Conservation (phyloP, 2,888 invertebrate genomes). For the Norana najaformis region DNA sequence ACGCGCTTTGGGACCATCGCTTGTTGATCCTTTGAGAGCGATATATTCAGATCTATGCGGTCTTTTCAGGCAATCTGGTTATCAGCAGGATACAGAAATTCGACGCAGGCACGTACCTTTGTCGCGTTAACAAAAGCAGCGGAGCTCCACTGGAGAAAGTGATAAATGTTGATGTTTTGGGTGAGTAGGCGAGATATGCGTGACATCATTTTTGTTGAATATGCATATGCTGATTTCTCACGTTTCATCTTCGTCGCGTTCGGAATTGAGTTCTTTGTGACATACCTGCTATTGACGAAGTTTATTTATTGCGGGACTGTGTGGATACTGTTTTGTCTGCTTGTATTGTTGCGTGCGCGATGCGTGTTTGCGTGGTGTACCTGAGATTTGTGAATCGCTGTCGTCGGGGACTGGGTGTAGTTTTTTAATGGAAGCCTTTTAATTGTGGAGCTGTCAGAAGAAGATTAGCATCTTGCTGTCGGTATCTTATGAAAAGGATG, state of each 20-base stretch:
- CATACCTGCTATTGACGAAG: neutral
- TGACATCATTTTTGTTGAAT: neutral
- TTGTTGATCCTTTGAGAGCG: neutral
- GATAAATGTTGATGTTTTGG: neutral
- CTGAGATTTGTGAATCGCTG: no score
- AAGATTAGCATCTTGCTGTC: no score
- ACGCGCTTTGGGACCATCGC: neutral
- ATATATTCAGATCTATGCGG: constrained; percentile 4
- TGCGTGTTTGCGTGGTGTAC: no score
- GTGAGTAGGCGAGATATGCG: neutral
- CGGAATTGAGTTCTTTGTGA: neutral
- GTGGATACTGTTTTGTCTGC: neutral
- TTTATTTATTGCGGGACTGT: neutral
- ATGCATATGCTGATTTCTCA: neutral
- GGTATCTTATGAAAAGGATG: no score
- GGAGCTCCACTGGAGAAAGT: neutral
- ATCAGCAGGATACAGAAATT: constrained; percentile 50
- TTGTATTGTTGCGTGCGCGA: neutral
- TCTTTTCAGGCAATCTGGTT: constrained; percentile 51
- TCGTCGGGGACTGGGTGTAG: no score
- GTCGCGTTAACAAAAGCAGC: constrained; percentile 48
- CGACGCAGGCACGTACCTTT: constrained; percentile 58
- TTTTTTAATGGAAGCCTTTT: no score
- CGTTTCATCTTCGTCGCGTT: neutral
- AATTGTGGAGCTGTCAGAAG: no score